Evolutionary conservation across 2,113 vertebrate genomes (phyloP).

Genomic region (Notechis scutatus): DNA sequence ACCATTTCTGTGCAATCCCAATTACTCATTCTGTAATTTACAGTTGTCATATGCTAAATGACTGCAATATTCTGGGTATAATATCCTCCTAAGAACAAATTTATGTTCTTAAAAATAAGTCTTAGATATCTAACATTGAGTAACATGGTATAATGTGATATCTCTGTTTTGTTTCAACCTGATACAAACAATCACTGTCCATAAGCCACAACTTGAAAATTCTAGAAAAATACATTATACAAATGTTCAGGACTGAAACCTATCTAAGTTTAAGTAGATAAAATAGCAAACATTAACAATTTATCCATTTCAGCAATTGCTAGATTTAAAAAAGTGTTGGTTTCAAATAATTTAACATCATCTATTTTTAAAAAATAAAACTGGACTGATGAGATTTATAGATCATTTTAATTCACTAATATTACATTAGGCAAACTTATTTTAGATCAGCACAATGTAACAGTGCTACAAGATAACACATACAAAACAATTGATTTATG

Average conservation of each 20-base stretch:
- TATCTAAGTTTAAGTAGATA: background rate
- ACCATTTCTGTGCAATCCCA: background rate
- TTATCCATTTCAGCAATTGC: background rate
- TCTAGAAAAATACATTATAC: background rate
- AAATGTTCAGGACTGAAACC: background rate
- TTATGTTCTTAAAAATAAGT: background rate
- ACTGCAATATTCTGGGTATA: background rate
- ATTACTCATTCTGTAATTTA: background rate
- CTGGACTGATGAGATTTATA: background rate
- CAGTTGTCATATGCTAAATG: background rate
- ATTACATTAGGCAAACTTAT: background rate
- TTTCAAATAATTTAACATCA: background rate
- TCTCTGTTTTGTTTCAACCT: background rate
- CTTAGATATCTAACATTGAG: background rate
- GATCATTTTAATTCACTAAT: background rate
- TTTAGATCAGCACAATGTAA: background rate
- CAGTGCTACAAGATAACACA: background rate
- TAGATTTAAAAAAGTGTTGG: background rate
- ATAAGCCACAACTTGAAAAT: background rate
- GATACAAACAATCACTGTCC: background rate
- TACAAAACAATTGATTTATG: background rate
- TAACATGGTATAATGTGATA: background rate
- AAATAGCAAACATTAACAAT: background rate
- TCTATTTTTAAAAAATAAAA: background rate
- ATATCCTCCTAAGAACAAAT: background rate